Base-by-base conservation (phyloP, 2,888 invertebrate genomes). In the Listrodromus nycthemerus region DNA sequence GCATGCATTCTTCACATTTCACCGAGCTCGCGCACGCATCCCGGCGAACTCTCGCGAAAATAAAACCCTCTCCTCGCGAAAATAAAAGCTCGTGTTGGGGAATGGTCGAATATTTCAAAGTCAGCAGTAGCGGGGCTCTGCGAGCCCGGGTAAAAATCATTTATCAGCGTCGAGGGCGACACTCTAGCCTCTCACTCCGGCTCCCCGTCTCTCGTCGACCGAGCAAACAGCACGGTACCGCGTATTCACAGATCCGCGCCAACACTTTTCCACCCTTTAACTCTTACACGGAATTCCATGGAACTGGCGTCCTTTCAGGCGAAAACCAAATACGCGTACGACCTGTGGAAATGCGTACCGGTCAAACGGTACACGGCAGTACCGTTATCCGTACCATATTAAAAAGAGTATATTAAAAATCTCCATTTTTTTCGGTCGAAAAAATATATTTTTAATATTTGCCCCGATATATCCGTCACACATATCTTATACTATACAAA, bases 1-100 rank as follows among this genome's bases (percentile, higher is more conserved):
- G 48, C 70, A 66, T 48, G 65, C 48, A 81, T 81, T 76, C 63
- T 76, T 75, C 69, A 65, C 75, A 55, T 55, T 76, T 81, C 58
- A 19, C 48, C 55, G 58, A 48, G 61, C 41, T 13, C 24, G n/a
- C 3, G 10, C 80, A 55, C 75, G 80, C 75, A 76, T 30, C 45
- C 55, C 30, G 19, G 6, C 24, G 73, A 73, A 67, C 41, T 16
- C 5, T 4, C 24, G 30, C 21, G 48, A 73, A 66, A 79, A 80
- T 10, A 55, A 71, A 73, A 73, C 8, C 58, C 21, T 27, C 27
- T 58, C n/a, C 45, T 10, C 19, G n/a, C 19, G 19, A 16, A 65
- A 13, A 65, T 37, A 33, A 30, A n/a, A 10, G 3, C 21, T 4
- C 21, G 21, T 50, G 30, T 69, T 37, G 21, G 21, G 55, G 52